These are phyloP conservation scores for Plumapathes pennacea DNA, from an alignment of 92 coral and sea anemone species.

Conservation along the genomic window DNA sequence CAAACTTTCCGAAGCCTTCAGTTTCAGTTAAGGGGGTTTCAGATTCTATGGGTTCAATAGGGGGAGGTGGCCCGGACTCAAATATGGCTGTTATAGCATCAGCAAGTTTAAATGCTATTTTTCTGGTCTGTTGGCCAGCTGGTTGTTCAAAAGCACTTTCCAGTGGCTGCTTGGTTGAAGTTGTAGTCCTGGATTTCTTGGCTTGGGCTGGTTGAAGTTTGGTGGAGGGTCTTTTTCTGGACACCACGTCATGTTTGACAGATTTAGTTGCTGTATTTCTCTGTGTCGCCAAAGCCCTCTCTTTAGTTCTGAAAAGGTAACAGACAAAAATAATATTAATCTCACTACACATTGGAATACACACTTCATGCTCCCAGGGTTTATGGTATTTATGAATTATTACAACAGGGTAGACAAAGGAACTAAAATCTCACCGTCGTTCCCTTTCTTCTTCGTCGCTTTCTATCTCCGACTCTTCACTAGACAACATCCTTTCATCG, in stretches of 20 bases:
- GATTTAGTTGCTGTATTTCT: constrained; percentile 45
- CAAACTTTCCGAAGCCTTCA: constrained; percentile 94
- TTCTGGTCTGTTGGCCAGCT: constrained; percentile 67
- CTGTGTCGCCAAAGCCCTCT: constrained; percentile 34
- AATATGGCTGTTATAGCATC: constrained; percentile 92
- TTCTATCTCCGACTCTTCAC: constrained; percentile 97
- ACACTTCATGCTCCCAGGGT: background rate
- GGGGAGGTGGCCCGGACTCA: constrained; percentile 74
- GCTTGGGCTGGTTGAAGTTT: constrained; percentile 66
- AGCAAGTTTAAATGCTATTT: constrained; percentile 81
- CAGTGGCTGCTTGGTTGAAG: constrained; percentile 63
- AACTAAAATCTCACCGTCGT: constrained; percentile 47
- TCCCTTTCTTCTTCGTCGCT: constrained; percentile 86
- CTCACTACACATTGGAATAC: background rate
- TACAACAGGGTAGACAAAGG: background rate
- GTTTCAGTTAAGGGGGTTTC: constrained; percentile 11
- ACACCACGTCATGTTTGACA: background rate
- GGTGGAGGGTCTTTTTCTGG: constrained; percentile 36
- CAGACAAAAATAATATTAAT: too few species aligned
- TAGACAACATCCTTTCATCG: constrained; percentile 62
- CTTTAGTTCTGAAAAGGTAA: constrained; percentile 36
- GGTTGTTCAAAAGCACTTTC: constrained; percentile 90
- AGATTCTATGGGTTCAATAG: background rate
- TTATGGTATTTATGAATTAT: background rate
- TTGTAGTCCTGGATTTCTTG: constrained; percentile 43